Base-by-base conservation (phyloP, 2,888 invertebrate species). In the Bembecia ichneumoniformis region DNA sequence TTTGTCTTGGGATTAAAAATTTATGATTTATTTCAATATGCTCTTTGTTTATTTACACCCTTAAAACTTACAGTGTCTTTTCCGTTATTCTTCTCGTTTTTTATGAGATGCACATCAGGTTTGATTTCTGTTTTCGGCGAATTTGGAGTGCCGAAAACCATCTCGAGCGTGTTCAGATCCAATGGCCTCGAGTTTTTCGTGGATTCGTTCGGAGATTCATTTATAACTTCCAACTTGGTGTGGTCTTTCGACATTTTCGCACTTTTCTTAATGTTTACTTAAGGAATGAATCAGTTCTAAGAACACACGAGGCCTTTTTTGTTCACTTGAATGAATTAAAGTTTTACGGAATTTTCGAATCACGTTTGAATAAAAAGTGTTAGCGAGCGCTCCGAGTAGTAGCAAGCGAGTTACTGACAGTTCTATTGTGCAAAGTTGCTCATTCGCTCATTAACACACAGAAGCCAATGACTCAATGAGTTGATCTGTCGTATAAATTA, bases 111-210 rank as follows among this genome's bases (percentile, higher is more conserved):
- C 4, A 66, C 58, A 46, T 65, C 69, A 1, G 63, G 64, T n/a
- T 51, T 56, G 0, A 48, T 28, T 9, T 46, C 55, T 4, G 52
- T 54, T 40, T 68, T 70, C 3, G 66, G 62, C 0, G 68, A 59
- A 11, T 55, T 55, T 3, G 75, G 69, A 7, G 57, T 73, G 1
- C 82, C 82, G 51, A 83, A 84, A 50, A 84, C 66, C 68, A 68
- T 70, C 46, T 79, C 79, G 0, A 84, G 58, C 4, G 69, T 73
- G 16, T 71, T 69, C 28, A 66, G 49, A 43, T 81, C 72, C 47
- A 68, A 15, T 4, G 59, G 49, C 47, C 60, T 64, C 2, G 55
- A 57, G 36, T 58, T 49, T 47, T 54, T 58, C 7, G 53, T 54
- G 2, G 52, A 35, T 35, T 58, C 55, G 49, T 68, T 71, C 17